phyloP scores from a whole-genome alignment of 2,113 vertebrate species.

The Prunella himalayana region DNA sequence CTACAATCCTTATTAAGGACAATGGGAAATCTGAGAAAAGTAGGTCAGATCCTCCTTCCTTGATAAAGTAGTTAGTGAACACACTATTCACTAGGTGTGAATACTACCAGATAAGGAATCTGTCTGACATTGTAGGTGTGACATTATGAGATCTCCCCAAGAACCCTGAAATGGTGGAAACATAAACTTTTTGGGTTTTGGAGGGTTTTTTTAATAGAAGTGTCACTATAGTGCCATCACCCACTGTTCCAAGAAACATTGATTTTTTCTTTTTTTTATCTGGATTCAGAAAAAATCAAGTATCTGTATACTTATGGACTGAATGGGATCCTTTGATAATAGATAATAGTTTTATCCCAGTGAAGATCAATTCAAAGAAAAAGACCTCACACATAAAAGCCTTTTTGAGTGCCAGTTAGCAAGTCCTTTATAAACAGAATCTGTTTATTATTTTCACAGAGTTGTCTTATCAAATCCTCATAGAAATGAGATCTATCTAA shows the following conservation, averaged over 20 bases:
- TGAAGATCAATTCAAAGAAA: neutral
- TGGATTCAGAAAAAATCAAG: neutral
- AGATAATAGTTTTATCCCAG: neutral
- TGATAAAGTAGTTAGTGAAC: neutral
- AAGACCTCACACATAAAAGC: neutral
- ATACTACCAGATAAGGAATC: neutral
- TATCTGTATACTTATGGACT: neutral
- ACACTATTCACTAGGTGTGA: neutral
- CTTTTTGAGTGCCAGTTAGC: conserved; percentile 23
- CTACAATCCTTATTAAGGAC: neutral
- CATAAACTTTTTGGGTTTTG: neutral
- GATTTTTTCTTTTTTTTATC: neutral
- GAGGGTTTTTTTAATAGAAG: neutral
- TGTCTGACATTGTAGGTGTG: neutral
- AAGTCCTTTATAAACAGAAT: conserved; percentile 15
- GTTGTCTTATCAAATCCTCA: conserved; percentile 52
- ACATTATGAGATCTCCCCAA: neutral
- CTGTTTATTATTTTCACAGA: conserved; percentile 18
- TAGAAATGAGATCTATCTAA: conserved; percentile 48
- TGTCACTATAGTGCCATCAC: neutral
- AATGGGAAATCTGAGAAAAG: neutral
- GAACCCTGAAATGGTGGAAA: neutral
- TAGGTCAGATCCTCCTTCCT: neutral
- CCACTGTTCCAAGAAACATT: neutral
- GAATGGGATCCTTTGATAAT: neutral